Percentiles rank a stretch among this genome's conserved stretches.
Evolutionary conservation across 1,140 invertebrate genomes (phyloP).

Genomic region (Bicyclus anynana): DNA sequence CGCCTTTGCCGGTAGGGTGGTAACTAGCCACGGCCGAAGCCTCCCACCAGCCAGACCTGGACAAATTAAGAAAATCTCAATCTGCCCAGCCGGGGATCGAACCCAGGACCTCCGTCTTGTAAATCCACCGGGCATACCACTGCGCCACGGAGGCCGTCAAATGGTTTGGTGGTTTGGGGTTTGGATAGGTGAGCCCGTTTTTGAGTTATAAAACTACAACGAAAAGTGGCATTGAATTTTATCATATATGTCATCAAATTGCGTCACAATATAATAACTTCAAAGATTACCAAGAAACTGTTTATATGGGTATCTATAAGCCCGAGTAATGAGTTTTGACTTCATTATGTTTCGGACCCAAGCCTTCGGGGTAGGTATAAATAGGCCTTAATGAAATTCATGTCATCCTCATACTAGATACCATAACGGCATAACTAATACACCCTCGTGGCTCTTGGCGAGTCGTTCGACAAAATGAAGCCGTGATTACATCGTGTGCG

Average conservation of each 20-base stretch:
- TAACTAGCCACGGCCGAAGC: no score
- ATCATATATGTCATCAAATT: not conserved
- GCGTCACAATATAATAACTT: not conserved
- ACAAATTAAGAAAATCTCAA: no score
- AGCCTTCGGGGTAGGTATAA: not conserved
- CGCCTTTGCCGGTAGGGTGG: no score
- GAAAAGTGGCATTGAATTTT: no score
- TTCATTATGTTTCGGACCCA: not conserved
- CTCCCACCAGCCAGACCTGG: no score
- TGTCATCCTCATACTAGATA: not conserved
- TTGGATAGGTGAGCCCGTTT: no score
- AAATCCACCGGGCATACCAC: no score
- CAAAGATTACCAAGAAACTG: not conserved
- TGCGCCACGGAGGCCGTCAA: no score
- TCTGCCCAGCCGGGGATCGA: no score
- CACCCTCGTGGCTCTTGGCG: not conserved
- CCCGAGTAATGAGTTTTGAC: not conserved
- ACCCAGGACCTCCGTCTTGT: no score
- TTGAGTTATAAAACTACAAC: no score
- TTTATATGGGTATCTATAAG: not conserved
- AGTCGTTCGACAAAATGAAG: not conserved
- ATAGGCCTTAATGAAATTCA: not conserved
- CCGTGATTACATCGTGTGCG: not conserved
- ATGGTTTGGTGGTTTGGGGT: no score
- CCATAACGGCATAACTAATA: not conserved